Percentiles rank a stretch among this genome's conserved stretches.
Conservation (phyloP, 1,140 invertebrate species). For the Cyclargus thomasi region DNA sequence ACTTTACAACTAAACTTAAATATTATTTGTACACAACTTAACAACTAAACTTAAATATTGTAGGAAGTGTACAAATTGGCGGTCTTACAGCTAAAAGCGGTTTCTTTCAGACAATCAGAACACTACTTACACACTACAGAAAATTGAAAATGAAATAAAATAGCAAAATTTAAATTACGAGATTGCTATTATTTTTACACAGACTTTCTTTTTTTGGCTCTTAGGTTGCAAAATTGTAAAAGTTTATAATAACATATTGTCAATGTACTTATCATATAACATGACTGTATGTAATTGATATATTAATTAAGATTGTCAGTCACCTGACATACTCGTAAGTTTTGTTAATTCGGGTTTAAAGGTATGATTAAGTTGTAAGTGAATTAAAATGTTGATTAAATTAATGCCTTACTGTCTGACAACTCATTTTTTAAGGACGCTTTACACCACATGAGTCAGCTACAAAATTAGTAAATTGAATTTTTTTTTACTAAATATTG, state of each 20-base stretch:
- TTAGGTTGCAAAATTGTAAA: background rate
- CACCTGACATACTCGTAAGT: background rate
- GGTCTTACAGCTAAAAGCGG: too few relatives aligned
- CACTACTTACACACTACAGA: too few relatives aligned
- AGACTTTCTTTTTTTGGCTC: background rate
- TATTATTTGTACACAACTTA: too few relatives aligned
- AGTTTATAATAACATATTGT: background rate
- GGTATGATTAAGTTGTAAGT: background rate
- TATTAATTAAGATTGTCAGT: background rate
- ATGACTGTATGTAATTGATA: background rate
- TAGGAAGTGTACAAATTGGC: background rate
- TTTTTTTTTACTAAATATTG: too few relatives aligned
- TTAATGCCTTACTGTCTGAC: background rate
- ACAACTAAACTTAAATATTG: too few relatives aligned
- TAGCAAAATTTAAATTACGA: background rate
- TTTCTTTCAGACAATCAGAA: too few relatives aligned
- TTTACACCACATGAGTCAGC: too few relatives aligned
- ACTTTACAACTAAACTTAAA: too few relatives aligned
- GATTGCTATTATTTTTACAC: background rate
- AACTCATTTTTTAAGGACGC: too few relatives aligned
- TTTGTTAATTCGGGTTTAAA: too few relatives aligned
- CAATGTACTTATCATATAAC: background rate
- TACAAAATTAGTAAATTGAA: too few relatives aligned
- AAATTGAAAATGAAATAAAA: background rate
- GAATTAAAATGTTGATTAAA: background rate